Evolutionary conservation across 2,113 vertebrate genomes (phyloP), one percentile per base, ranked within the genome.

Genomic region (Notarius quadriscutis): DNA sequence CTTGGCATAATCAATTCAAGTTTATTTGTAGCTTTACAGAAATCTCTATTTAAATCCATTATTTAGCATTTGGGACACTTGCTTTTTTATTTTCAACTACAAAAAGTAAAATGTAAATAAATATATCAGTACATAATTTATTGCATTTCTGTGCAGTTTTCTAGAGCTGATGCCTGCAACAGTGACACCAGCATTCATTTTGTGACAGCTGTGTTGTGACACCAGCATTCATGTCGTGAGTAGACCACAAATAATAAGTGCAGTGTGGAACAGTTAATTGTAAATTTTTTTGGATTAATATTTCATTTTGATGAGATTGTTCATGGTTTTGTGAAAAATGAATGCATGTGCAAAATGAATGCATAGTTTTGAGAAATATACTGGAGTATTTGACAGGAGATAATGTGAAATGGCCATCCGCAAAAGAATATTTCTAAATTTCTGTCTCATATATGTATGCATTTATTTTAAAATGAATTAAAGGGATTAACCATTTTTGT

Each of bases 391-490:
- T 10, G 51, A 55, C 5, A 53, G 22, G 5, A 53, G 75, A 5
- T 27, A 41, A 41, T 51, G 12, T 53, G 55, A 78, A 77, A 78
- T 27, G 51, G 6, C 41, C 20, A 60, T 71, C 15, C 12, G 51
- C 53, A 74, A 34, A n/a, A 51, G 48, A 65, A 22, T 78, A 30
- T 58, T 34, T 83, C 30, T 84, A 57, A 48, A 34, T n/a, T 72
- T 65, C 0, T 34, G 10, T 34, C 30, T 11, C 71, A 63, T 79
- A 62, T 27, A 14, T 58, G 6, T 84, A 48, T 78, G 12, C 41
- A 79, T 81, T 84, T 74, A 69, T 81, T 20, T 88, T 51, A 34
- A 25, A 22, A 34, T 84, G 82, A 17, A 55, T 67, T 50, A 79
- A 72, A 79, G 71, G 12, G 60, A 83, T 30, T 84, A 74, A 72